Evolutionary conservation across 2,888 invertebrate genomes (phyloP).

Genomic region (Andrena fulva): DNA sequence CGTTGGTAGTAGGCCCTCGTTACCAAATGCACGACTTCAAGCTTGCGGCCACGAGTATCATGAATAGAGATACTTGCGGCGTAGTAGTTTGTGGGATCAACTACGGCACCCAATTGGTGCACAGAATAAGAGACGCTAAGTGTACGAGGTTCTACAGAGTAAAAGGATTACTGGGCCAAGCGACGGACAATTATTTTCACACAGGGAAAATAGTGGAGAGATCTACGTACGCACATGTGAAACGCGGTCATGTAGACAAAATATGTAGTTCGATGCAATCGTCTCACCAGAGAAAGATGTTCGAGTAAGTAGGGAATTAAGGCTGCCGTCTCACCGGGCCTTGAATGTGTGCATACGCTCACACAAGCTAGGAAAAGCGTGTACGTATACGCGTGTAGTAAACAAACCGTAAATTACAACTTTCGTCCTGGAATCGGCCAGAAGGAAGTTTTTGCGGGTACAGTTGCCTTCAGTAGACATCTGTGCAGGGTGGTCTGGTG

Average conservation of each 20-base stretch:
- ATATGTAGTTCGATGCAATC: conserved; percentile 93
- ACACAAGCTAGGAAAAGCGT: too few species aligned
- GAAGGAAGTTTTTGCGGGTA: too few species aligned
- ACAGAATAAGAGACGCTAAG: conserved; percentile 87
- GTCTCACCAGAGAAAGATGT: conserved; percentile 94
- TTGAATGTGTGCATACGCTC: too few species aligned
- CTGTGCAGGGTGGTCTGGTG: too few species aligned
- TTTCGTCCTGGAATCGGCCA: too few species aligned
- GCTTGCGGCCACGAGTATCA: conserved; percentile 87
- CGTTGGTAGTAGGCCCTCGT: conserved; percentile 91
- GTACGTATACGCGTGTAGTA: too few species aligned
- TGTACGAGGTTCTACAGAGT: conserved; percentile 90
- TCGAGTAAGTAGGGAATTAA: conserved; percentile 87
- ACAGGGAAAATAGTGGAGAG: conserved; percentile 90
- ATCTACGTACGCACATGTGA: conserved; percentile 90
- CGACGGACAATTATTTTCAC: conserved; percentile 90
- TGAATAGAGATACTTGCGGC: conserved; percentile 90
- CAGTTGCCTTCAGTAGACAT: too few species aligned
- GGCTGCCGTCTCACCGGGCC: too few species aligned
- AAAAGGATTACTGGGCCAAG: conserved; percentile 91
- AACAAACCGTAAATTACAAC: too few species aligned
- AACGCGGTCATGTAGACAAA: conserved; percentile 89
- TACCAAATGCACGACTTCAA: conserved; percentile 90
- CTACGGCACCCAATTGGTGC: conserved; percentile 87
- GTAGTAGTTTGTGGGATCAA: conserved; percentile 92